Percentiles rank a stretch among this genome's conserved stretches.
Evolutionary conservation across 2,888 invertebrate genomes (phyloP).

Genomic region (Notocelia uddmanniana): DNA sequence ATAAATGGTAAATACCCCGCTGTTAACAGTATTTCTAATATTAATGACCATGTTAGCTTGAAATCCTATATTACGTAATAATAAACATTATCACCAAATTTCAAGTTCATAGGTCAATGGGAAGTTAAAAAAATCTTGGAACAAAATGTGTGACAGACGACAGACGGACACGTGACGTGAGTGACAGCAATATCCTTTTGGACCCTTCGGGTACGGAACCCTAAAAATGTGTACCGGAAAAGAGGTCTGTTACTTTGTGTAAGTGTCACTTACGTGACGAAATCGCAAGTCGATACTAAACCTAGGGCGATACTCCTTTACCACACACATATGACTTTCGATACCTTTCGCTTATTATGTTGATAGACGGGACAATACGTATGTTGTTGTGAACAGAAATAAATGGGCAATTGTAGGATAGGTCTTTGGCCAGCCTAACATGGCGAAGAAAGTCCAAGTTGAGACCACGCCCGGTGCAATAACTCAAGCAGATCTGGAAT

Average conservation of each 20-base stretch:
- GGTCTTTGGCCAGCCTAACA: constrained; percentile 72
- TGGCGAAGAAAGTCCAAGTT: constrained; percentile 75
- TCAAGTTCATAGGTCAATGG: too few relatives aligned
- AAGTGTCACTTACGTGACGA: constrained; percentile 35
- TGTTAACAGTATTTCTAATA: too few relatives aligned
- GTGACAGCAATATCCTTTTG: too few relatives aligned
- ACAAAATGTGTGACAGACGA: too few relatives aligned
- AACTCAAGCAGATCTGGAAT: constrained; percentile 73
- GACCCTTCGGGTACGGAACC: too few relatives aligned
- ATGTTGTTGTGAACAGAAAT: constrained; percentile 36
- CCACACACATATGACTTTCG: constrained; percentile 45
- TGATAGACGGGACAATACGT: constrained; percentile 43
- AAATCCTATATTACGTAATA: too few relatives aligned
- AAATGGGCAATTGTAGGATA: constrained; percentile 48
- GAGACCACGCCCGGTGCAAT: constrained; percentile 63
- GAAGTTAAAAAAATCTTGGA: too few relatives aligned
- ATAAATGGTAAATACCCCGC: too few relatives aligned
- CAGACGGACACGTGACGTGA: too few relatives aligned
- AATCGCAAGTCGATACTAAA: constrained; percentile 50
- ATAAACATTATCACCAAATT: too few relatives aligned
- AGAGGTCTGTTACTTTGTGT: constrained; percentile 8
- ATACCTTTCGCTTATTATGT: constrained; percentile 51
- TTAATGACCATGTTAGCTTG: too few relatives aligned
- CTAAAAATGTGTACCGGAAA: neutral
- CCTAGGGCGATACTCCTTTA: constrained; percentile 50